These are phyloP conservation scores for Nannospalax galili DNA, from an alignment of 2,113 vertebrate species.

Conservation along the genomic window DNA sequence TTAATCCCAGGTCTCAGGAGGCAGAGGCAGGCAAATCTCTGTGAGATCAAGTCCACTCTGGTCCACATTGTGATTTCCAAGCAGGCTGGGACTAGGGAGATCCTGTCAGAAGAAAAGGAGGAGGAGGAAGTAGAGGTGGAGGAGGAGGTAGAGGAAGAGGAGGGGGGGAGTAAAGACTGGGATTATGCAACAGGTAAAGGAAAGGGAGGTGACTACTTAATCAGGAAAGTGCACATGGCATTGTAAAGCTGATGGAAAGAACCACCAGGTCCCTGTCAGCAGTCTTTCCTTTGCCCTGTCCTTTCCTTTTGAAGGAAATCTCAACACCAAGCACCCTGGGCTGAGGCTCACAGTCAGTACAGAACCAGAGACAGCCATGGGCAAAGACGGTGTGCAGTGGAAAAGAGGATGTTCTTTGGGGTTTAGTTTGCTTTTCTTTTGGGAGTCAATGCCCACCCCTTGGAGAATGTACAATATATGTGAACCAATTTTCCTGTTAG, in stretches of 20 bases:
- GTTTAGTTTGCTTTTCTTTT: background rate
- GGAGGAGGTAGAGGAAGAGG: too few species aligned
- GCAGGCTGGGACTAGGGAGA: too few species aligned
- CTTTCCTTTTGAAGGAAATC: background rate
- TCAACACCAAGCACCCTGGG: background rate
- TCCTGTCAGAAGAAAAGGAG: too few species aligned
- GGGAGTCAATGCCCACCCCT: background rate
- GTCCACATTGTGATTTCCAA: too few species aligned
- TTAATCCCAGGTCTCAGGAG: too few species aligned
- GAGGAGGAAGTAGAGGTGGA: too few species aligned
- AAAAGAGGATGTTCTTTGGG: accelerated
- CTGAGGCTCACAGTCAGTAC: background rate
- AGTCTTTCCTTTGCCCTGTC: background rate
- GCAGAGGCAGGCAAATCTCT: too few species aligned
- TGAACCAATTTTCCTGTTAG: background rate
- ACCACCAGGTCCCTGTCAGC: background rate
- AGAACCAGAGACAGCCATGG: background rate
- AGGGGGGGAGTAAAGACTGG: background rate
- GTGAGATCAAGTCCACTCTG: too few species aligned
- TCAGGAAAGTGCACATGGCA: background rate
- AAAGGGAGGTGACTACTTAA: background rate
- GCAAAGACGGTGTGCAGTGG: background rate
- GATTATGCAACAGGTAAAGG: conserved; percentile 55
- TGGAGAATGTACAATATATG: background rate
- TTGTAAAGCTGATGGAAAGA: background rate